Conservation (phyloP, 2,113 vertebrate genomes). For the Beaufortia kweichowensis region DNA sequence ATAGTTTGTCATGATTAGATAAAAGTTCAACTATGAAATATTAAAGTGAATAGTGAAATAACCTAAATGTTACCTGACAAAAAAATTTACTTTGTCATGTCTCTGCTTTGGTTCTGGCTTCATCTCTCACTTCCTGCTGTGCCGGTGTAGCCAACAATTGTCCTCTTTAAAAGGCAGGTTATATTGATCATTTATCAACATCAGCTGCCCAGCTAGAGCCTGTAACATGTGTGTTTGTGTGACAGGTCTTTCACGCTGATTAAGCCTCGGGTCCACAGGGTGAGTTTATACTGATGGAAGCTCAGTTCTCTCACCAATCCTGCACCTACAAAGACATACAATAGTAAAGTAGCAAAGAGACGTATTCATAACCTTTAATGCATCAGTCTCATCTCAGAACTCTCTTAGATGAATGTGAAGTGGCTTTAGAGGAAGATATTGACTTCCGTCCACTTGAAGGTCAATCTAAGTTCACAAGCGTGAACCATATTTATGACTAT, state of each 20-base stretch:
- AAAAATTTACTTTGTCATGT: not conserved
- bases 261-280: slow-evolving; percentile 53
- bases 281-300: not conserved
- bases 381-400: slow-evolving; percentile 48
- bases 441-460: slow-evolving; percentile 60
- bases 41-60: no score
- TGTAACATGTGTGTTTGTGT: not conserved
- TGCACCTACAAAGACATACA: slow-evolving; percentile 28
- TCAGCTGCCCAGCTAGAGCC: not conserved
- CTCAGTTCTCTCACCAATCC: not conserved
- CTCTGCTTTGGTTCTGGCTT: not conserved
- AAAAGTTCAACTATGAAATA: no score
- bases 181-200: slow-evolving; percentile 18
- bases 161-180: slow-evolving; percentile 18
- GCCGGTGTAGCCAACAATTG: not conserved
- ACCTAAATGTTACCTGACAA: no score
- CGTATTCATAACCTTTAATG: slow-evolving; percentile 41
- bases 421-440: slow-evolving; percentile 64
- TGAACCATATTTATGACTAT: slow-evolving; percentile 70
- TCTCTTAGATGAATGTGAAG: slow-evolving; percentile 59
- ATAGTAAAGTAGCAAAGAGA: slow-evolving; percentile 23
- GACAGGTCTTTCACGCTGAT: slow-evolving; percentile 57
- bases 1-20: no score
- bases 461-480: slow-evolving; percentile 67
- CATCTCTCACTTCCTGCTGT: not conserved